Evolutionary conservation across 2,797 vertebrate genomes (phyloP).

Genomic region (Phataginus tetradactyla): DNA sequence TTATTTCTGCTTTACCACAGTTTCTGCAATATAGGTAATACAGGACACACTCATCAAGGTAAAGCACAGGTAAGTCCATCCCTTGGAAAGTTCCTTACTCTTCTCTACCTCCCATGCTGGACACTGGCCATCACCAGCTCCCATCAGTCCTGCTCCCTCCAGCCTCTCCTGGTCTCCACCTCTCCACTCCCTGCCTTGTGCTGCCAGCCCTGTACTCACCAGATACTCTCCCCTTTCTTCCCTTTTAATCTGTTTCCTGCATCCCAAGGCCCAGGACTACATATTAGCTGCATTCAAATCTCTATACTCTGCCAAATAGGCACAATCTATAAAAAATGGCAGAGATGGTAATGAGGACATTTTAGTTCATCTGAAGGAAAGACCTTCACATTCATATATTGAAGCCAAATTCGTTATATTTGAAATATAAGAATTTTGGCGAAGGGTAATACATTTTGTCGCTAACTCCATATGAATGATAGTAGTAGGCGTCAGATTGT

Average conservation of each 20-base stretch:
- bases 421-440: not conserved
- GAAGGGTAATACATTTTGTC: not conserved
- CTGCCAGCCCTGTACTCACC: not conserved
- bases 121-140: not conserved
- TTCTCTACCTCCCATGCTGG: not conserved
- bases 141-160: not conserved
- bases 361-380: not conserved
- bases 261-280: not conserved
- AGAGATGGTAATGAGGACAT: not conserved
- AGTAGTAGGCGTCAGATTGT: not conserved
- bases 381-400: not conserved
- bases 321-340: not conserved
- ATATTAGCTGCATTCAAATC: not conserved
- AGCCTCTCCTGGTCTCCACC: not conserved
- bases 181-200: not conserved
- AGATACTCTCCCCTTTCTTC: not conserved
- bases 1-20: not conserved
- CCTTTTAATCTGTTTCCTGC: not conserved
- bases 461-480: not conserved
- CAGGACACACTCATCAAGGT: not conserved
- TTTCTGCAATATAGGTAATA: not conserved
- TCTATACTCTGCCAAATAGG: not conserved
- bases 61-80: not conserved
- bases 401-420: not conserved
- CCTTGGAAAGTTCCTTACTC: not conserved